Percentiles rank a stretch among this genome's conserved stretches.
phyloP scores from a whole-genome alignment of 1,140 invertebrate genomes.

The Pectinophora gossypiella region DNA sequence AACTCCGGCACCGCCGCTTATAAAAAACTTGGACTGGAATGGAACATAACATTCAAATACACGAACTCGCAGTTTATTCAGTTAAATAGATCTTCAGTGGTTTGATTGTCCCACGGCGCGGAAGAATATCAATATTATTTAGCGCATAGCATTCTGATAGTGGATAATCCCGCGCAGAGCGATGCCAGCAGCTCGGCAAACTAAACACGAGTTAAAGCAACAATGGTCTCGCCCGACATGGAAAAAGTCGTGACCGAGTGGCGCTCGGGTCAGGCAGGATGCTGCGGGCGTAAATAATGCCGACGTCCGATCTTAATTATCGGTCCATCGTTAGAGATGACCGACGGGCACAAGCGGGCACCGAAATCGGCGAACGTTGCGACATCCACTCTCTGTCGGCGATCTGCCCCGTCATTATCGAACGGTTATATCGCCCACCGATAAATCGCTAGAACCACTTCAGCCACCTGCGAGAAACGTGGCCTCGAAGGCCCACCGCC shows the following conservation, averaged over 20 bases:
- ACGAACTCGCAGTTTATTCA: no score
- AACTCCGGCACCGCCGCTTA: no score
- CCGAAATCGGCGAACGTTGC: conserved; percentile 62
- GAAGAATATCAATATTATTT: neutral
- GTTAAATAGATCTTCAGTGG: no score
- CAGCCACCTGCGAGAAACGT: conserved; percentile 41
- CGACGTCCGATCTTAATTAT: conserved; percentile 71
- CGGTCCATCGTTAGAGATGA: conserved; percentile 70
- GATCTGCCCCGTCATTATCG: conserved; percentile 44
- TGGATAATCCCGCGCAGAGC: no score
- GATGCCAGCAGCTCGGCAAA: conserved; percentile 13
- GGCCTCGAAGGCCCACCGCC: neutral
- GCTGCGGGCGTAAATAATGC: conserved; percentile 70
- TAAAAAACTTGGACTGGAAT: no score
- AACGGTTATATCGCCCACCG: conserved; percentile 51
- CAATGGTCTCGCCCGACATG: conserved; percentile 62
- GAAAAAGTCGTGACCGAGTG: conserved; percentile 69
- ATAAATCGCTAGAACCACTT: conserved; percentile 47
- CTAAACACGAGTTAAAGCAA: conserved; percentile 51
- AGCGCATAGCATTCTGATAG: neutral
- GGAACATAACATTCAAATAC: no score
- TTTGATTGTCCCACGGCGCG: no score
- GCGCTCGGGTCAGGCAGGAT: conserved; percentile 48
- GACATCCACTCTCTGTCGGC: conserved; percentile 43
- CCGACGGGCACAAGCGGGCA: conserved; percentile 40